These are phyloP conservation scores for Pocillopora meandrina DNA, from an alignment of 92 coral and sea anemone genomes.

Conservation along the genomic window DNA sequence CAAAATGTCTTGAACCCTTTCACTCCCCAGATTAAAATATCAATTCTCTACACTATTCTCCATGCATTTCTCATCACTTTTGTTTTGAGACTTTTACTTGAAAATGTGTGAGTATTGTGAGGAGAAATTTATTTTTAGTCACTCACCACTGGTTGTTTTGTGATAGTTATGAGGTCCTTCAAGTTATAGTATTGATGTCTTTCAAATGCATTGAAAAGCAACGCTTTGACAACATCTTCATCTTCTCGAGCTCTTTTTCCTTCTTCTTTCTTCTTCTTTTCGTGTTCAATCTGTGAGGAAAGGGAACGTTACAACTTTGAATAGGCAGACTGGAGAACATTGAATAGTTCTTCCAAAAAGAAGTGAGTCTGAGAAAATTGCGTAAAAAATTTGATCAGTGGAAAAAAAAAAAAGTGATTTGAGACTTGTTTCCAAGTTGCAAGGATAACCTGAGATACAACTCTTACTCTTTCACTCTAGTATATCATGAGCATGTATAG, in stretches of 20 bases:
- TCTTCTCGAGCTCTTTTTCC: conserved; percentile 94
- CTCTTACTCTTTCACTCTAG: background rate
- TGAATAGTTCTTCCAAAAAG: background rate
- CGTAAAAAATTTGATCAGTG: too few relatives aligned
- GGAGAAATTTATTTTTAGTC: too few relatives aligned
- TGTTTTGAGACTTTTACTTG: background rate
- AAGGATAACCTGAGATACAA: too few relatives aligned
- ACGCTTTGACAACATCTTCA: conserved; percentile 90
- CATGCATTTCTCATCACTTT: background rate
- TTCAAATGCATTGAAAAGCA: conserved; percentile 94
- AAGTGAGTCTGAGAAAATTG: background rate
- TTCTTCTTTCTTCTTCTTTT: conserved; percentile 90
- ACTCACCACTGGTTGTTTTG: conserved; percentile 91
- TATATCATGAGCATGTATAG: background rate
- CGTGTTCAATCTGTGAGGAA: conserved; percentile 79
- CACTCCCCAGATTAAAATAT: too few relatives aligned
- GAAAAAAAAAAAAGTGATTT: too few relatives aligned
- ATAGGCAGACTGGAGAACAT: background rate
- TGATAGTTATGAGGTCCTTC: conserved; percentile 89
- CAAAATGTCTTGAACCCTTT: too few relatives aligned
- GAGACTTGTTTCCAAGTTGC: too few relatives aligned
- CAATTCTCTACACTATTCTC: background rate
- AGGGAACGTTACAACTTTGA: background rate
- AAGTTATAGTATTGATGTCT: conserved; percentile 97
- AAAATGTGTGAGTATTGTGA: too few relatives aligned